Percentiles rank a stretch among this genome's conserved stretches.
These are phyloP conservation scores for Phalacrocorax carbo DNA, from an alignment of 2,113 vertebrate genomes.

Conservation along the genomic window DNA sequence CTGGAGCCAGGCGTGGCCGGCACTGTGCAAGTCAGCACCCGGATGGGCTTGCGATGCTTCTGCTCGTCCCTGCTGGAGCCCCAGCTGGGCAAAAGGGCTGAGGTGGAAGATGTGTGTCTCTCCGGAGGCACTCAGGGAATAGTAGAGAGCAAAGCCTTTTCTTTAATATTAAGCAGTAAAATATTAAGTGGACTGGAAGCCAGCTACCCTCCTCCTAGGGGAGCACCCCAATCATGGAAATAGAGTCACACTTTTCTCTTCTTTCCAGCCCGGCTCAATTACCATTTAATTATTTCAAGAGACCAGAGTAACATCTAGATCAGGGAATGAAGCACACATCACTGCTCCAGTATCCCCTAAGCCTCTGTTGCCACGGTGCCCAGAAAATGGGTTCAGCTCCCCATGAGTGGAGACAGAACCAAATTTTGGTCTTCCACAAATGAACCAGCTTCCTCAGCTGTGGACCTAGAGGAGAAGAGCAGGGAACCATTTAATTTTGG, in stretches of 20 bases:
- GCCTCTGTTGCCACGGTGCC: accelerated
- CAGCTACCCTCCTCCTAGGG: not conserved
- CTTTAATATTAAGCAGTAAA: not conserved
- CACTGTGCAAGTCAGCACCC: not conserved
- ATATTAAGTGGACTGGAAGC: not conserved
- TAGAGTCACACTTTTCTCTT: not conserved
- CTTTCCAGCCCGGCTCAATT: not conserved
- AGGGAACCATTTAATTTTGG: not conserved
- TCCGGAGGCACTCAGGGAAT: not conserved
- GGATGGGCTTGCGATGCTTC: accelerated
- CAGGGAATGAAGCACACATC: not conserved
- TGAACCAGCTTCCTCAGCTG: not conserved
- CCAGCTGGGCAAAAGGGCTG: not conserved
- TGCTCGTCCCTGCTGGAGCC: not conserved
- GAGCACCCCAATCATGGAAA: not conserved
- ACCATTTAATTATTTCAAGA: not conserved
- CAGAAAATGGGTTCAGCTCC: not conserved
- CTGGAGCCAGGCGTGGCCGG: not conserved
- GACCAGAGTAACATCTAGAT: not conserved
- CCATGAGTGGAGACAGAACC: not conserved
- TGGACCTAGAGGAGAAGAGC: not conserved
- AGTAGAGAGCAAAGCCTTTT: not conserved
- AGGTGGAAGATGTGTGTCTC: not conserved
- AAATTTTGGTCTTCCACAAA: not conserved
- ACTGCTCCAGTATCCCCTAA: not conserved